These are phyloP conservation scores for Leptobrachium ailaonicum DNA, from an alignment of 2,113 vertebrate genomes.

Conservation along the genomic window DNA sequence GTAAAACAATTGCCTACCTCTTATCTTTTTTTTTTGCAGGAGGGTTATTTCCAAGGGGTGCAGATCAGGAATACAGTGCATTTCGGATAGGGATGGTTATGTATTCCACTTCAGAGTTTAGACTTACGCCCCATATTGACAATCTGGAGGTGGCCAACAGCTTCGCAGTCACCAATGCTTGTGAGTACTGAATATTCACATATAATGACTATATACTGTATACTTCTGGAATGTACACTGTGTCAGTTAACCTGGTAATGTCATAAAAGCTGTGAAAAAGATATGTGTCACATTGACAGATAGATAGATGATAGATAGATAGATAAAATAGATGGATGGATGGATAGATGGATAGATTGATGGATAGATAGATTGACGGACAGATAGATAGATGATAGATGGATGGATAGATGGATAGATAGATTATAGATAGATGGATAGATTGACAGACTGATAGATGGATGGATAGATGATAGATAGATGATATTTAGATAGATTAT, in stretches of 20 bases:
- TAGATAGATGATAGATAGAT: too few species aligned
- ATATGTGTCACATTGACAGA: background rate
- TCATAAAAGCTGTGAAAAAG: background rate
- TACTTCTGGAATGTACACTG: background rate
- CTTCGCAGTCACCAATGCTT: constrained; percentile 97
- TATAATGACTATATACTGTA: background rate
- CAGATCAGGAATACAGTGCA: constrained; percentile 98
- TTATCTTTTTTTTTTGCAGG: constrained; percentile 73
- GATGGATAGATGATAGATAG: too few species aligned
- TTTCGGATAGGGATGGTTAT: constrained; percentile 97
- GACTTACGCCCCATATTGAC: constrained; percentile 95
- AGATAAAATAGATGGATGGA: too few species aligned
- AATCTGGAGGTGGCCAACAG: constrained; percentile 98
- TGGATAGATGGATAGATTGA: too few species aligned
- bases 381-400: too few species aligned
- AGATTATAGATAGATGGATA: too few species aligned
- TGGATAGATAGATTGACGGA: too few species aligned
- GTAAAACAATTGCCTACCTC: constrained; percentile 13
- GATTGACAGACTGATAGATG: too few species aligned
- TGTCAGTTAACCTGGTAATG: background rate
- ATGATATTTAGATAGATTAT: too few species aligned
- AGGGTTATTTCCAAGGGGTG: constrained; percentile 93
- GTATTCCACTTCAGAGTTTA: constrained; percentile 91
- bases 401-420: too few species aligned
- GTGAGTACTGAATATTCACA: constrained; percentile 76